These are phyloP conservation scores for Cricetomys ansorgei DNA, from an alignment of 2,113 vertebrate species.

Conservation along the genomic window DNA sequence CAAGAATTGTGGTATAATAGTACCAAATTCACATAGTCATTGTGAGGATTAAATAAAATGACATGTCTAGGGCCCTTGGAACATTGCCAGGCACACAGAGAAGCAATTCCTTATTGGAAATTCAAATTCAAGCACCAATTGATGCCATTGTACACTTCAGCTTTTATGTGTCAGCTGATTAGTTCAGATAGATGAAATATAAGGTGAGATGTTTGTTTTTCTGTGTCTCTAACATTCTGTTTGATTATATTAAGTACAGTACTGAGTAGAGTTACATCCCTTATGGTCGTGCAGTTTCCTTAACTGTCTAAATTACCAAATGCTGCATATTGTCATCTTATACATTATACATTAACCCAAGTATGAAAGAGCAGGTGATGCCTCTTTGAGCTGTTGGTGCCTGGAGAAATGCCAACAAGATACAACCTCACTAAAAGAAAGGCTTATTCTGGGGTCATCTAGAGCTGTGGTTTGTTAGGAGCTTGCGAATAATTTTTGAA, in stretches of 20 bases:
- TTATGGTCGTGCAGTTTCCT: background rate
- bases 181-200: background rate
- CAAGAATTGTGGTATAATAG: background rate
- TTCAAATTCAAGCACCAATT: background rate
- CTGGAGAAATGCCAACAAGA: too few relatives aligned
- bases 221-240: background rate
- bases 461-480: conserved; percentile 27
- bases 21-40: background rate
- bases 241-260: background rate
- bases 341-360: background rate
- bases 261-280: background rate
- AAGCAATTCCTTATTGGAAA: conserved; percentile 14
- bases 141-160: background rate
- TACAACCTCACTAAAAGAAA: too few relatives aligned
- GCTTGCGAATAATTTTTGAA: conserved; percentile 45
- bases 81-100: background rate
- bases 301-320: background rate
- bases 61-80: background rate
- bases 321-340: background rate
- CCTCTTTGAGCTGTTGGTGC: background rate
- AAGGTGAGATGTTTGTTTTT: background rate
- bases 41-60: conserved; percentile 25
- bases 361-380: background rate
- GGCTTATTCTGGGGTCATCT: too few relatives aligned
- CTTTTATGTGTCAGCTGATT: background rate